These are phyloP conservation scores for Fregata magnificens DNA, from an alignment of 2,113 vertebrate genomes.

Conservation along the genomic window DNA sequence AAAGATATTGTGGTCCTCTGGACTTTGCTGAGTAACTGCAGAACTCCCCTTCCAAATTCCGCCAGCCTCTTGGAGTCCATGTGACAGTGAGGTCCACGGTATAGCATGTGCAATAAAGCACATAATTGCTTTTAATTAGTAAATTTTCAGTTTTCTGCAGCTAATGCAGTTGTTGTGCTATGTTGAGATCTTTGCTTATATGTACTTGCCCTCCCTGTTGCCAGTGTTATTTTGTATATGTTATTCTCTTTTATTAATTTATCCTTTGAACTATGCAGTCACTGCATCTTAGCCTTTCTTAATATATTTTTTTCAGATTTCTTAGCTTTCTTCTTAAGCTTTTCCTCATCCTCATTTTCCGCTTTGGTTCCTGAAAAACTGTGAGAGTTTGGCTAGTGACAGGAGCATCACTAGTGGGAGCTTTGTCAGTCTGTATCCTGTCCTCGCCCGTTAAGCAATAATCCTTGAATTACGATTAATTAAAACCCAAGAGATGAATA, in stretches of 20 bases:
- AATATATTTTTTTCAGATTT: background rate
- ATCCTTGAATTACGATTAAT: background rate
- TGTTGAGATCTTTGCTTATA: accelerated
- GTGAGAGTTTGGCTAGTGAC: background rate
- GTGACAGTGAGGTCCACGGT: no score
- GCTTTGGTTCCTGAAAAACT: background rate
- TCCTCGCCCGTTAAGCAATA: background rate
- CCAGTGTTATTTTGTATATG: background rate
- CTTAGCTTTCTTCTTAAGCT: background rate
- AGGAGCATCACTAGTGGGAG: background rate
- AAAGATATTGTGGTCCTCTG: accelerated
- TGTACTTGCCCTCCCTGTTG: background rate
- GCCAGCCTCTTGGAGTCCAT: accelerated
- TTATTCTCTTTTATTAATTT: background rate
- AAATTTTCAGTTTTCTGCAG: background rate
- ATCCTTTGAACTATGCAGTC: background rate
- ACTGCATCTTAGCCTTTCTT: background rate
- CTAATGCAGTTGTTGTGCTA: background rate
- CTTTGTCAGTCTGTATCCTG: background rate
- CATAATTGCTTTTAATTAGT: background rate
- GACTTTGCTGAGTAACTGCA: background rate
- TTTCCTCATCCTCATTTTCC: background rate
- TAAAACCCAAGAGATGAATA: background rate
- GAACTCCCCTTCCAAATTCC: background rate
- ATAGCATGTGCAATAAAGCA: background rate